Evolutionary conservation across 2,888 invertebrate genomes (phyloP), one percentile per base, ranked within the genome.

Genomic region (Auanema freiburgensis): DNA sequence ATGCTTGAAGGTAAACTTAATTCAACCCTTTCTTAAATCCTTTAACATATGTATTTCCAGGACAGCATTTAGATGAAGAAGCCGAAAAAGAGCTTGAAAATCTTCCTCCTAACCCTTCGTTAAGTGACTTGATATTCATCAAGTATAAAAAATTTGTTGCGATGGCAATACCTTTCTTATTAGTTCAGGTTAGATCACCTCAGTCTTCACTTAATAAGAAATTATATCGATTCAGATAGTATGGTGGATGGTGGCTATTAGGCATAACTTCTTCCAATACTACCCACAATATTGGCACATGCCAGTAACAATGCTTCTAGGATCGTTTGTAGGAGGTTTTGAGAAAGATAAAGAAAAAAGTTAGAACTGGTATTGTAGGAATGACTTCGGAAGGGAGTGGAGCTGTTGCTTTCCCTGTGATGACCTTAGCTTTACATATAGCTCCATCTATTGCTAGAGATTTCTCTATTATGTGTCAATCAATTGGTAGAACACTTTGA

Each of bases 251-350:
- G 64, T 73, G 33, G 78, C 82, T 16, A 69, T 83, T 52, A 72
- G 75, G 33, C 71, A 74, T 67, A 65, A 79, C 64, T 74, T 75
- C 50, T 80, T 81, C 74, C 59, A 67, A 53, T 71, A 75, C 46
- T 84, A 79, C 63, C 64, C 67, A 16, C 76, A 79, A 18, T 78
- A 79, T 55, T 83, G 78, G 77, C 73, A 76, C 59, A 83, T 83
- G 78, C 78, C 79, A 11, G 58, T 84, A 24, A 83, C 84, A 8
- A 83, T 84, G 83, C 67, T 83, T 14, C 63, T 80, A 16, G 83
- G 84, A 0, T 81, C 83, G 21, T 76, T 78, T 21, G 77, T 83
- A 53, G 80, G 79, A 46, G 78, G 78, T 78, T 41, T n/a, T 60
- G 44, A 12, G 24, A 21, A 25, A 12, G 18, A 58, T 43, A 12